phyloP scores from a whole-genome alignment of 2,113 vertebrate genomes.

The Piprites chloris region DNA sequence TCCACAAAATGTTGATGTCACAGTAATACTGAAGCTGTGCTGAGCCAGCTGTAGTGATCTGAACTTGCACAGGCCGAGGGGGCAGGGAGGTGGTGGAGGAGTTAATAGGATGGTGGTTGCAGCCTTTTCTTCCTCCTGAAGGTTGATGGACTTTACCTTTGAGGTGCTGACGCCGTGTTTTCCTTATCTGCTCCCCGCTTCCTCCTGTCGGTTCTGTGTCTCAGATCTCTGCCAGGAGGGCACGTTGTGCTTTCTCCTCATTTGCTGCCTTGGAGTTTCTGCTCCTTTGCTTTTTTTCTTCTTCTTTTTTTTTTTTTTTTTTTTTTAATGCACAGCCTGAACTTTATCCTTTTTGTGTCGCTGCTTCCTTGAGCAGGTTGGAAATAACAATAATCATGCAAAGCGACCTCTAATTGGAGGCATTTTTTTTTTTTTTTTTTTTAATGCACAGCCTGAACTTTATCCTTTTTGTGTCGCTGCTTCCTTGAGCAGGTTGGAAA shows the following conservation, averaged over 20 bases:
- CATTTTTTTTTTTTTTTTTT: too few relatives aligned
- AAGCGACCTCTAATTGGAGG: background rate
- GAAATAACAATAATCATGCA: background rate
- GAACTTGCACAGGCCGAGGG: background rate
- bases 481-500: conserved; percentile 1
- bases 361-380: background rate
- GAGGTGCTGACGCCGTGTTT: background rate
- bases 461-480: background rate
- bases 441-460: background rate
- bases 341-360: background rate
- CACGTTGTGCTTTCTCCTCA: background rate
- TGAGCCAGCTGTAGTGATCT: background rate
- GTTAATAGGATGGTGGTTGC: background rate
- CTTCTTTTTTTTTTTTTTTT: too few relatives aligned
- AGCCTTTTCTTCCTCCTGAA: background rate
- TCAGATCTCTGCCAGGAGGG: background rate
- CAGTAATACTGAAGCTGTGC: background rate
- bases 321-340: background rate
- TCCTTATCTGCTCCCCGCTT: background rate
- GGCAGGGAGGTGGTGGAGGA: background rate
- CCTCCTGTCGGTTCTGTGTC: background rate
- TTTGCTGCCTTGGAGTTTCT: background rate
- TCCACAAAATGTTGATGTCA: background rate
- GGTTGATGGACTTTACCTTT: conserved; percentile 23
- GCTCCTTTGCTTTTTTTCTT: too few relatives aligned